A percentile compares a stretch with the other conserved stretches of the same genome.
Conservation (phyloP, 2,888 invertebrate genomes). For the Dimorphilus gyrociliatus region DNA sequence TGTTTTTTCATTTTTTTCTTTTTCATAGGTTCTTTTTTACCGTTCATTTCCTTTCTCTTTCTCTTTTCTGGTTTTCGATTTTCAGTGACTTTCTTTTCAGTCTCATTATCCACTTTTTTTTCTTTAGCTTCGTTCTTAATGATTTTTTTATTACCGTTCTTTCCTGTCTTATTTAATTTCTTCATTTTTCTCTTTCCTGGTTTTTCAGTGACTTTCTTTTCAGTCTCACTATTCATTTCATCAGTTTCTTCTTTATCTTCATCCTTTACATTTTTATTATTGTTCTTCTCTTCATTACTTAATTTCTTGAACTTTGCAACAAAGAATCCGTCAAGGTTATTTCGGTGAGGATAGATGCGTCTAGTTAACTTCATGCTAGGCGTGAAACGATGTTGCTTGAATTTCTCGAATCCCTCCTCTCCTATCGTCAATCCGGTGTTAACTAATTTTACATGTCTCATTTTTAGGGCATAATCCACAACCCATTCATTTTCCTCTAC, state of each 20-base stretch:
- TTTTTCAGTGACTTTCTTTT: slow-evolving; percentile 1
- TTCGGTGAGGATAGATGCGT: slow-evolving; percentile 89
- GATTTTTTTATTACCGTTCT: neutral
- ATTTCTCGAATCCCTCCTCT: slow-evolving; percentile 74
- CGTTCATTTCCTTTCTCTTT: neutral
- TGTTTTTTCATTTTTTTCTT: neutral
- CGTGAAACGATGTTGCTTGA: slow-evolving; percentile 54
- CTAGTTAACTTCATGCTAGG: slow-evolving; percentile 69
- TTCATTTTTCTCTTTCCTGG: slow-evolving; percentile 1
- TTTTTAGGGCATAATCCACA: slow-evolving; percentile 79
- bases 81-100: too few relatives aligned
- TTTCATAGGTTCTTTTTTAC: neutral
- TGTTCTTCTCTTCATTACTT: neutral
- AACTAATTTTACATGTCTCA: slow-evolving; percentile 74
- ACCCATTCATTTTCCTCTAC: slow-evolving; percentile 96
- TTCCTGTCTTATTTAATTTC: neutral
- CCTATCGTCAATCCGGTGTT: slow-evolving; percentile 88
- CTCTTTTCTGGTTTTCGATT: too few relatives aligned
- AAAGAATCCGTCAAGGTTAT: slow-evolving; percentile 98
- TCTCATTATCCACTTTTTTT: too few relatives aligned
- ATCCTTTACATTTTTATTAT: slow-evolving; percentile 3
- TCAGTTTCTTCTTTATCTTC: slow-evolving; percentile 1
- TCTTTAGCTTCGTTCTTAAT: neutral
- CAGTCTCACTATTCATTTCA: slow-evolving; percentile 2
- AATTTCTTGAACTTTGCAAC: slow-evolving; percentile 87